Evolutionary conservation across 1,140 invertebrate species (phyloP), one percentile per base, ranked within the genome.

Genomic region (Druon quercuslanigerum): DNA sequence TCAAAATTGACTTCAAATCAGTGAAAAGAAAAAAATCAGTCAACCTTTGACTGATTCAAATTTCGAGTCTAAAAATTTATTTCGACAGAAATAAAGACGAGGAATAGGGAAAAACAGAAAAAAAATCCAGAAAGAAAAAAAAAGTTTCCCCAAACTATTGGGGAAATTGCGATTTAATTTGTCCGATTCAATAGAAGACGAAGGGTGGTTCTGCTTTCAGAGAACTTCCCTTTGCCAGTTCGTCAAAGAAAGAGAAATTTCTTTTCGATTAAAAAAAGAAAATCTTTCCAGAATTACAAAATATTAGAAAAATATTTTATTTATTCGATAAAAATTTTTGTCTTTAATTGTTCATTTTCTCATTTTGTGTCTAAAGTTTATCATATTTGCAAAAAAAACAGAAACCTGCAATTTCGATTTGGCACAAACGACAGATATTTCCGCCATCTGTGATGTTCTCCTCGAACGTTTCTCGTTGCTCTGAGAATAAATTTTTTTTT

Each of bases 121-220:
- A 13, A 70, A 33, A 56, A 8, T 46, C 19, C 40, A 71, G 19
- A 72, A 72, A 76, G 76, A 74, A 72, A 50, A 74, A 74, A 60
- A 40, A 52, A 25, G 20, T 25, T 25, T 25, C 20, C 20, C 20
- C 20, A 25, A 25, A 25, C 52, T 33, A 56, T 33, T n/a, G 50
- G 71, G 71, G 72, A 70, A 73, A 72, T 80, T 76, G 52, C 73
- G 51, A 60, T 77, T 80, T 60, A 66, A 77, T 74, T 77, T 60
- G 71, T 57, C 71, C 7, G 51, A 14, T 20, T 12, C 33, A n/a
- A 51, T 1, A 17, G 6, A 71, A 3, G 4, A 54, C 71, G n/a
- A 12, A 72, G 54, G 71, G 50, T 50, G n/a, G 8, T 33, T 60
- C 50, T 25, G 60, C 73, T 76, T 74, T 74, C 52, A 51, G 40